Percentiles rank a stretch among this genome's conserved stretches.
phyloP scores from a whole-genome alignment of 2,113 vertebrate genomes.

The Stictonetta naevosa region DNA sequence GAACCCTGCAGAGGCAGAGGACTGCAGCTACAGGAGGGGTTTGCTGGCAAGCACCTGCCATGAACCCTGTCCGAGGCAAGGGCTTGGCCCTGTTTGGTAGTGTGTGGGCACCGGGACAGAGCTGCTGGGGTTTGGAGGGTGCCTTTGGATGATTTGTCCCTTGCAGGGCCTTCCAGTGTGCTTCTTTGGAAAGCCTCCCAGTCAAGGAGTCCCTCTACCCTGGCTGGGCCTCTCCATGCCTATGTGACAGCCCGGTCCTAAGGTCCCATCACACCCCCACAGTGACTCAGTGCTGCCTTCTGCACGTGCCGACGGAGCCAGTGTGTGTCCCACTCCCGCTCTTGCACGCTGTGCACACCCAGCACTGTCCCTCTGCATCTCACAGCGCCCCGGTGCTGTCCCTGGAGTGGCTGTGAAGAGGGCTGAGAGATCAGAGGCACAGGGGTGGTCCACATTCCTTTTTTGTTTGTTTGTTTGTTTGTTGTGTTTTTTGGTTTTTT shows the following conservation, averaged over 20 bases:
- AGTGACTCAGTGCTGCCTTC: neutral
- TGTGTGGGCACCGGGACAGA: neutral
- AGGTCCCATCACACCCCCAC: neutral
- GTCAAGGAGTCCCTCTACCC: neutral
- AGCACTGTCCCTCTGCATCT: neutral
- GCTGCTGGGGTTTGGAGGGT: neutral
- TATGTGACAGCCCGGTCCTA: neutral
- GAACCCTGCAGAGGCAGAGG: neutral
- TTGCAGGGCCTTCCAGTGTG: neutral
- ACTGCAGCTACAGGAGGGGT: neutral
- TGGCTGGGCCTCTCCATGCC: neutral
- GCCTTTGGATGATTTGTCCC: neutral
- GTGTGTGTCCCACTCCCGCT: neutral
- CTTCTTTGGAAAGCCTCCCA: neutral
- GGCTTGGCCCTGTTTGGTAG: neutral
- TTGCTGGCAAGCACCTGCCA: fast-evolving
- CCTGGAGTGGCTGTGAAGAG: neutral
- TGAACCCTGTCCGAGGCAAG: neutral
- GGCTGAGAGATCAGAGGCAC: neutral
- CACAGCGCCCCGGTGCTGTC: neutral
- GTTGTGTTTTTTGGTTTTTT: too few relatives aligned
- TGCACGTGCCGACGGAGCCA: fast-evolving
- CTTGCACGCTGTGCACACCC: neutral
- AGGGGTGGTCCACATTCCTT: neutral
- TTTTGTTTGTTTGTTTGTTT: too few relatives aligned